Conservation (phyloP, 2,113 vertebrate species). For the Prunella fulvescens region DNA sequence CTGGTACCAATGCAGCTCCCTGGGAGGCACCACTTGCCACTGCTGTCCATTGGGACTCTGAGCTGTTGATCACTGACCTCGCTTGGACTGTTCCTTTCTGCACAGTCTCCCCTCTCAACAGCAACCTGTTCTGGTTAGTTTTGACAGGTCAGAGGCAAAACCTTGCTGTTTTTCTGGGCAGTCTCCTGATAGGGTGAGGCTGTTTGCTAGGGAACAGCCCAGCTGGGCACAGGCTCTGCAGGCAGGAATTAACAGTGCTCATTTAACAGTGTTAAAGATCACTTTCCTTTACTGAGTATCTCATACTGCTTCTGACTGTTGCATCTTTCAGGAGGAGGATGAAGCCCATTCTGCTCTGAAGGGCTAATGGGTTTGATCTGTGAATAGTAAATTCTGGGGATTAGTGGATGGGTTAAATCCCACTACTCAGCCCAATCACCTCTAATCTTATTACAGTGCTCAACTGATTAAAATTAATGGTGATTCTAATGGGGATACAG, state of each 20-base stretch:
- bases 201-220: background rate
- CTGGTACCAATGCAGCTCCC: background rate
- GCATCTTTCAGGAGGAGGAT: background rate
- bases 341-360: conserved; percentile 9
- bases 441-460: conserved; percentile 60
- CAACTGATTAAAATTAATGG: conserved; percentile 55
- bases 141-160: background rate
- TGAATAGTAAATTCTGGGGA: conserved; percentile 50
- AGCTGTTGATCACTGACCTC: background rate
- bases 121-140: background rate
- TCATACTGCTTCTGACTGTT: background rate
- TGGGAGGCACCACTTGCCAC: background rate
- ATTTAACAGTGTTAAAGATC: background rate
- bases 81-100: background rate
- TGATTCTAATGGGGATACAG: conserved; percentile 29
- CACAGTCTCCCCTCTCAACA: background rate
- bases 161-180: background rate
- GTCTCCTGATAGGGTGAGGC: background rate
- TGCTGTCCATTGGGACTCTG: background rate
- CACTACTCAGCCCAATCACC: conserved; percentile 40
- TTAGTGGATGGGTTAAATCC: conserved; percentile 58
- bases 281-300: background rate
- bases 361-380: conserved; percentile 25
- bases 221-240: background rate
- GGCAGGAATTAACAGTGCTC: background rate